Evolutionary conservation across 1,140 invertebrate species (phyloP), one percentile per base, ranked within the genome.

Genomic region (Vanessa atalanta): DNA sequence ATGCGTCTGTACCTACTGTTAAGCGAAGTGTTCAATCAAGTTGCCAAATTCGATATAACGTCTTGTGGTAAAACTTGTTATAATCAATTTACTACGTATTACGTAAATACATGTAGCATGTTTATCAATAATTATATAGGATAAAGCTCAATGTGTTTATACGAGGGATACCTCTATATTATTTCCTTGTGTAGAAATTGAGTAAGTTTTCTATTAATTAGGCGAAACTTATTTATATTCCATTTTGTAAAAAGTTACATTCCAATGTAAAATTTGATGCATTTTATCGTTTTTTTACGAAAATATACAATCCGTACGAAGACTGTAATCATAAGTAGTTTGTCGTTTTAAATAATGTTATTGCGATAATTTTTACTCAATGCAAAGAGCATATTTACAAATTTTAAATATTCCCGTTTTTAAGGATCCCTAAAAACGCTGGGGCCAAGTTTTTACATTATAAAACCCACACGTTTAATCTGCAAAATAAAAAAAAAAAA

Each of bases 61-160:
- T 87, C 76, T 79, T 85, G 81, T 85, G 81, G 85, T 89, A 82
- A 86, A 82, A 85, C 81, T 83, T 84, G 80, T 84, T 87, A 84
- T 85, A 84, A 88, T 85, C 84, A 83, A 86, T 87, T 87, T 87
- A 86, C 83, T 84, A 80, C 74, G 60, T 73, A 69, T 80, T 83
- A 81, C 81, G 82, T 84, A 85, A 71, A 66, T 81, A 81, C 79
- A 73, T 87, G 84, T 92, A 89, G 87, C 82, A 87, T 90, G 83
- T 89, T 87, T 85, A 89, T 88, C 74, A 76, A 82, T 88, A 87
- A 86, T 76, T 63, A 80, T 85, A 79, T 92, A 91, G 86, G 83
- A 83, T 91, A 88, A 88, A 81, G 89, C 90, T 92, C 90, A 92
- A 92, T 83, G 83, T 90, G 78, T 89, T 89, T 89, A 85, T 88